Percentiles rank a stretch among this genome's conserved stretches.
phyloP scores from a whole-genome alignment of 2,113 vertebrate genomes.

The Aphyosemion australe region DNA sequence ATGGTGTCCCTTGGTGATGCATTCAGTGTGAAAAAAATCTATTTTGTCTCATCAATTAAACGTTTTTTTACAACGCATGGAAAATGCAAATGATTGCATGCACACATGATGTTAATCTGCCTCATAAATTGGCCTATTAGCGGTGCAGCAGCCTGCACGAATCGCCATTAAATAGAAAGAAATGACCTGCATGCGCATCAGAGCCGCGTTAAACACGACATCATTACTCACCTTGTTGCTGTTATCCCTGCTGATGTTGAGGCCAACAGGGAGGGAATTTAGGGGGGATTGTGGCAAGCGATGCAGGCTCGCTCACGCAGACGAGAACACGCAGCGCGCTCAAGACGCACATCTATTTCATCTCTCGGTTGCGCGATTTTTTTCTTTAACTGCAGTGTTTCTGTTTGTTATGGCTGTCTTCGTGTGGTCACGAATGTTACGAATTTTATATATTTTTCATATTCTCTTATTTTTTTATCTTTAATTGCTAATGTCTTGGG shows the following conservation, averaged over 20 bases:
- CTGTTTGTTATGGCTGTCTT: too few species aligned
- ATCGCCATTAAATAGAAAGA: neutral
- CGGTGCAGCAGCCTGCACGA: neutral
- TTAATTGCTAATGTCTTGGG: too few species aligned
- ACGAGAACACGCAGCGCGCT: conserved; percentile 52
- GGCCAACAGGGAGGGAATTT: conserved; percentile 4
- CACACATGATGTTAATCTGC: neutral
- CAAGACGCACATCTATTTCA: neutral
- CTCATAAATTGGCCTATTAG: conserved; percentile 34
- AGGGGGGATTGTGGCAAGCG: conserved; percentile 20
- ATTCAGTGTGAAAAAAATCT: neutral
- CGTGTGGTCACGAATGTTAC: too few species aligned
- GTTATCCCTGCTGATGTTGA: conserved; percentile 15
- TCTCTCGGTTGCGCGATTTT: too few species aligned
- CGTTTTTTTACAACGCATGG: neutral
- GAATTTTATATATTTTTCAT: too few species aligned
- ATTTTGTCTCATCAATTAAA: neutral
- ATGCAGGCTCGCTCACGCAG: conserved; percentile 46
- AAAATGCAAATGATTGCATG: neutral
- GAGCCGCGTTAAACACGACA: neutral
- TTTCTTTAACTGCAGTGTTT: too few species aligned
- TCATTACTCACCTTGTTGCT: conserved; percentile 43
- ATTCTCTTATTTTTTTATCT: too few species aligned
- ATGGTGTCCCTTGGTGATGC: too few species aligned
- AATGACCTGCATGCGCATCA: neutral